Evolutionary conservation across 2,888 invertebrate genomes (phyloP), one percentile per base, ranked within the genome.

Genomic region (Pardosa pseudoannulata): DNA sequence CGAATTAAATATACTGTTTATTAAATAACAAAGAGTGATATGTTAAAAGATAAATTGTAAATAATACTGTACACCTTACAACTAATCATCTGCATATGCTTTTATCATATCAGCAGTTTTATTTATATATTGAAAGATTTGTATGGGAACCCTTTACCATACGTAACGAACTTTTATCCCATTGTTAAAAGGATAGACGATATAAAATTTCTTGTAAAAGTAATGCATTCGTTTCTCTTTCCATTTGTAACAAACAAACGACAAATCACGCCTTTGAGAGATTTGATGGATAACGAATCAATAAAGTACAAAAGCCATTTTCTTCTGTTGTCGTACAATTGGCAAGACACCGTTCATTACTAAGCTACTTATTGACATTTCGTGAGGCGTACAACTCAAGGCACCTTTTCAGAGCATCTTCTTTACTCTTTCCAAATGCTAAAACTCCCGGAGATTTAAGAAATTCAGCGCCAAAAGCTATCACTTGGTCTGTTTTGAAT

Each of bases 301-400:
- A 79, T 79, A 79, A 50, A 62, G 32, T 70, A 79, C 78, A 79
- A 79, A 72, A 79, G 70, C 32, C 27, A 70, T 70, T 71, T 79
- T 56, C 46, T 68, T 78, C 56, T 56, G 70, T 68, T 46, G 65
- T 31, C 70, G 56, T 62, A 6, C 50, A 62, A 79, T 70, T 79
- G 56, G 70, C 27, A 79, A 56, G 19, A 79, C 70, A 70, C 70
- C 70, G 32, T 79, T 79, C 78, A 79, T 79, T 79, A 71, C 70
- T 70, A 16, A 39, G 39, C 29, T 70, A 39, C 46, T 16, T 79
- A 79, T 79, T 79, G 78, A 79, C 70, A 29, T 70, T 79, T 79
- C 70, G 70, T 79, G 78, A 70, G 78, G 56, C 39, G 39, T 56
- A 50, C 67, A 76, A 76, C 76, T 46, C n/a, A 46, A 6, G 31